These are phyloP conservation scores for Theropithecus gelada DNA, from an alignment of 2,113 vertebrate species.

Conservation along the genomic window DNA sequence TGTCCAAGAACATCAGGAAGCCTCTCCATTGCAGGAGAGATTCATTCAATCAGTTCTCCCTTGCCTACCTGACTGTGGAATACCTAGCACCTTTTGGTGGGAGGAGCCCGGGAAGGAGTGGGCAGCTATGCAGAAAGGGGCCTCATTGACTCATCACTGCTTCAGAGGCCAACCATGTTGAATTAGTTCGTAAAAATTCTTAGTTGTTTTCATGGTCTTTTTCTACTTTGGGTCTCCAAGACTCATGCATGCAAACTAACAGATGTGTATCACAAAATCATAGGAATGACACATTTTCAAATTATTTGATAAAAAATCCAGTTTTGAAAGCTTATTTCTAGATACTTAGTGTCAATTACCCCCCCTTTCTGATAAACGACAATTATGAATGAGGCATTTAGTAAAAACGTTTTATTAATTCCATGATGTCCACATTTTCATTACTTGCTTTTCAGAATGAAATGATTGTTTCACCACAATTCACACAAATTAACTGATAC, in stretches of 20 bases:
- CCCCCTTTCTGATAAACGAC: background rate
- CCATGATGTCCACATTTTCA: background rate
- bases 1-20: accelerated
- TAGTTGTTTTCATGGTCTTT: background rate
- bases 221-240: background rate
- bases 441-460: background rate
- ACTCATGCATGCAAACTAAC: background rate
- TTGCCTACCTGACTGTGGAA: background rate
- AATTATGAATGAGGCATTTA: background rate
- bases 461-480: background rate
- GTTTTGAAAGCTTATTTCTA: conserved; percentile 2
- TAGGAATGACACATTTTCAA: background rate
- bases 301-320: background rate
- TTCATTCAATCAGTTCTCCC: background rate
- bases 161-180: background rate
- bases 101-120: accelerated
- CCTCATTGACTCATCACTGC: background rate
- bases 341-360: background rate
- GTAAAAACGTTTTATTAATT: conserved; percentile 43
- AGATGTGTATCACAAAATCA: background rate
- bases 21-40: background rate
- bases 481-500: background rate
- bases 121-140: background rate
- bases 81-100: accelerated
- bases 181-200: background rate